These are phyloP conservation scores for Oreochromis grahami DNA, from an alignment of 2,797 vertebrate species.

Conservation along the genomic window DNA sequence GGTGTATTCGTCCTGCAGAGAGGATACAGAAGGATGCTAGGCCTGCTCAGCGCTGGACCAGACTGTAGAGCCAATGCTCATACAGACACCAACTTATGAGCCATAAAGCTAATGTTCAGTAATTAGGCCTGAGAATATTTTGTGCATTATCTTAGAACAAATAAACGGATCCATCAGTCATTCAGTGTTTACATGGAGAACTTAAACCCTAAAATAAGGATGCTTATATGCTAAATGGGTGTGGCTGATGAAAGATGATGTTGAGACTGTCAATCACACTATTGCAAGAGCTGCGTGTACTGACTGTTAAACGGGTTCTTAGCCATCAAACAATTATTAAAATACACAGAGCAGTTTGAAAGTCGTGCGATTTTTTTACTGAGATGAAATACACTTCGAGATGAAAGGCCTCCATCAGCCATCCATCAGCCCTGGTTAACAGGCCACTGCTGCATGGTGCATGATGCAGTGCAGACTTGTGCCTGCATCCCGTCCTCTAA, in stretches of 20 bases:
- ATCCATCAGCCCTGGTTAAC: background rate
- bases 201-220: background rate
- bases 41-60: background rate
- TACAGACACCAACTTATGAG: background rate
- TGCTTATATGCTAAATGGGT: constrained; percentile 38
- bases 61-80: background rate
- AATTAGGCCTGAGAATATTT: background rate
- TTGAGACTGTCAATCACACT: background rate
- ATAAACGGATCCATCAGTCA: background rate
- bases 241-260: constrained; percentile 43
- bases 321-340: too few relatives aligned
- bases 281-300: background rate
- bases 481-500: background rate
- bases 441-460: constrained; percentile 25
- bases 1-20: constrained; percentile 89
- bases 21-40: background rate
- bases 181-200: background rate
- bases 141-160: background rate
- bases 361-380: background rate
- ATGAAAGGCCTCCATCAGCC: constrained; percentile 25
- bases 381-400: background rate
- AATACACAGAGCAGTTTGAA: background rate
- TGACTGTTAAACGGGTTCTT: background rate
- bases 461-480: constrained; percentile 16
- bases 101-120: background rate